Percentiles rank a stretch among this genome's conserved stretches.
Conservation (phyloP, 2,888 invertebrate genomes). For the Thelaira solivaga region DNA sequence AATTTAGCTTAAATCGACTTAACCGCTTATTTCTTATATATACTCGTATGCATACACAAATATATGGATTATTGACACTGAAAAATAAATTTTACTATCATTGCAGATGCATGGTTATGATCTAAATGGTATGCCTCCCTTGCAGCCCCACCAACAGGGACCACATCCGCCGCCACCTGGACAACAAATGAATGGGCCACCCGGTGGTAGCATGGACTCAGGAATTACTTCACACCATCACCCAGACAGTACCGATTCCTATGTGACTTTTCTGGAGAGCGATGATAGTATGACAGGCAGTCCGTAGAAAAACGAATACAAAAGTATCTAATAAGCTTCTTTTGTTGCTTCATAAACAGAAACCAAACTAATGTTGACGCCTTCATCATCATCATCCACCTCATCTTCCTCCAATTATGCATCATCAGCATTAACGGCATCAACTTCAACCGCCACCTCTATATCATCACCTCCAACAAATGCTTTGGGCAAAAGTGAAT, state of each 20-base stretch:
- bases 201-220: conserved; percentile 77
- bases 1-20: background rate
- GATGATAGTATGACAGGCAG: conserved; percentile 88
- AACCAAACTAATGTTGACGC: conserved; percentile 75
- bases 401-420: conserved; percentile 41
- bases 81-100: background rate
- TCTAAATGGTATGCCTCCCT: conserved; percentile 80
- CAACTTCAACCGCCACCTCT: conserved; percentile 71
- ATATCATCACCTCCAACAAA: conserved; percentile 72
- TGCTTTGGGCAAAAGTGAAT: conserved; percentile 34
- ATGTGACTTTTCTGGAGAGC: conserved; percentile 94
- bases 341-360: conserved; percentile 76
- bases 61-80: too few relatives aligned
- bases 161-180: conserved; percentile 79
- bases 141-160: conserved; percentile 77
- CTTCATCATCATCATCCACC: conserved; percentile 70
- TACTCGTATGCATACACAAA: too few relatives aligned
- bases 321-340: conserved; percentile 77
- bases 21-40: too few relatives aligned
- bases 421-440: conserved; percentile 60
- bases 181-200: conserved; percentile 79
- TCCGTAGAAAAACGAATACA: conserved; percentile 79
- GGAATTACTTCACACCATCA: conserved; percentile 81
- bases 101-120: conserved; percentile 94
- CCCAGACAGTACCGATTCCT: conserved; percentile 89